phyloP scores from a whole-genome alignment of 2,113 vertebrate species.

The Neogobius melanostomus region DNA sequence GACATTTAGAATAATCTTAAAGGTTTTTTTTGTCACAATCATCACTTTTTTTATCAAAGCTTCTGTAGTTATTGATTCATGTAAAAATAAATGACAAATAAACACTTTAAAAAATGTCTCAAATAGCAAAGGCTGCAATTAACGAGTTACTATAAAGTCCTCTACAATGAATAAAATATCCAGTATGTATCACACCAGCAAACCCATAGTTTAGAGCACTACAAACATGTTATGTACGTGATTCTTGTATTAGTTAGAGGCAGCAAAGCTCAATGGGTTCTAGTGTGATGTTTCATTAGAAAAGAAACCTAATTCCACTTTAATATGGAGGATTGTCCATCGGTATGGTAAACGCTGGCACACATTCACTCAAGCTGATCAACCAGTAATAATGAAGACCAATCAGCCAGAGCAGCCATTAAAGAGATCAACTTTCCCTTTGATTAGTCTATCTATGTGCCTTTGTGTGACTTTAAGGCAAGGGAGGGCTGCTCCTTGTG shows the following conservation, averaged over 20 bases:
- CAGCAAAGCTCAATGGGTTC: background rate
- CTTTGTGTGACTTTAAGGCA: background rate
- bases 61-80: too few species aligned
- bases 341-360: constrained; percentile 9
- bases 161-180: too few species aligned
- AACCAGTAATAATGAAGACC: constrained; percentile 37
- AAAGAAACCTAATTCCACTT: background rate
- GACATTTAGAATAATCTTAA: too few species aligned
- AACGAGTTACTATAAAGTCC: too few species aligned
- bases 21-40: too few species aligned
- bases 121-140: too few species aligned
- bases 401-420: constrained; percentile 48
- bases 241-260: background rate
- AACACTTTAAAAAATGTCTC: too few species aligned
- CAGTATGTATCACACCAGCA: too few species aligned
- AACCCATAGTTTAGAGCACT: too few species aligned
- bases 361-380: constrained; percentile 14
- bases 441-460: constrained; percentile 33
- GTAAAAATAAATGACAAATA: too few species aligned
- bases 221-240: too few species aligned
- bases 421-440: constrained; percentile 50
- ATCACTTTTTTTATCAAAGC: too few species aligned
- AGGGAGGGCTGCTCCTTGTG: constrained; percentile 18
- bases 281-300: background rate
- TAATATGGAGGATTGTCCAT: background rate